Evolutionary conservation across 2,888 invertebrate species (phyloP).

Genomic region (Nasonia oneida): DNA sequence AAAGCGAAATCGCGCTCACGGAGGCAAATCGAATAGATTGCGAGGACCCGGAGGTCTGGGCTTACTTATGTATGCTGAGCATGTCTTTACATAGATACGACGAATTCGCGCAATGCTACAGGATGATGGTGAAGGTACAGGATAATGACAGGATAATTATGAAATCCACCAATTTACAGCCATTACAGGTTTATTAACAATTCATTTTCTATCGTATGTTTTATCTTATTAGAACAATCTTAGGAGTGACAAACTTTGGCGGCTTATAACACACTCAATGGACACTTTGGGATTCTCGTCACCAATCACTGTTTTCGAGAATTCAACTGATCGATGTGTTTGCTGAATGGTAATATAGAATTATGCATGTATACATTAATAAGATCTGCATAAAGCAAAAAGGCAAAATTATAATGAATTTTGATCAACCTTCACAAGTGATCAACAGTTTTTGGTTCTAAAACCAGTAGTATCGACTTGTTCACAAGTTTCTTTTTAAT

Average conservation of each 20-base stretch:
- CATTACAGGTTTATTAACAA: constrained; percentile 67
- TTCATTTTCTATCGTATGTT: constrained; percentile 57
- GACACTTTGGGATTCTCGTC: constrained; percentile 67
- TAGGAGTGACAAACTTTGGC: constrained; percentile 71
- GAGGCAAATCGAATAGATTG: constrained; percentile 72
- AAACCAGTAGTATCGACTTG: not conserved
- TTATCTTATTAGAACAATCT: constrained; percentile 69
- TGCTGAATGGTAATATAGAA: constrained; percentile 27
- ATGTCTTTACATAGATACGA: constrained; percentile 68
- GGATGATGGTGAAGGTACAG: constrained; percentile 65
- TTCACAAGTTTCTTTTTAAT: not conserved
- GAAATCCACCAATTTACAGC: constrained; percentile 44
- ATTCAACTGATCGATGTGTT: constrained; percentile 45
- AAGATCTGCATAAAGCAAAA: not conserved
- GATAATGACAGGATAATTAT: not conserved
- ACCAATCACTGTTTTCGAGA: constrained; percentile 60
- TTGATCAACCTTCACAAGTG: not conserved
- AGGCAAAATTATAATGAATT: not conserved
- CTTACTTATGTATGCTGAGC: constrained; percentile 71
- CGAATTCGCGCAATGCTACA: constrained; percentile 73
- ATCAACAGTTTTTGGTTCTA: not conserved
- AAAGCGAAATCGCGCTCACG: constrained; percentile 68
- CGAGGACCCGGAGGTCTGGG: constrained; percentile 70
- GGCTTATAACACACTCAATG: constrained; percentile 69
- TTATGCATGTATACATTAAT: constrained; percentile 35